Base-by-base conservation (phyloP, 2,888 invertebrate genomes). In the Thereva nobilitata region DNA sequence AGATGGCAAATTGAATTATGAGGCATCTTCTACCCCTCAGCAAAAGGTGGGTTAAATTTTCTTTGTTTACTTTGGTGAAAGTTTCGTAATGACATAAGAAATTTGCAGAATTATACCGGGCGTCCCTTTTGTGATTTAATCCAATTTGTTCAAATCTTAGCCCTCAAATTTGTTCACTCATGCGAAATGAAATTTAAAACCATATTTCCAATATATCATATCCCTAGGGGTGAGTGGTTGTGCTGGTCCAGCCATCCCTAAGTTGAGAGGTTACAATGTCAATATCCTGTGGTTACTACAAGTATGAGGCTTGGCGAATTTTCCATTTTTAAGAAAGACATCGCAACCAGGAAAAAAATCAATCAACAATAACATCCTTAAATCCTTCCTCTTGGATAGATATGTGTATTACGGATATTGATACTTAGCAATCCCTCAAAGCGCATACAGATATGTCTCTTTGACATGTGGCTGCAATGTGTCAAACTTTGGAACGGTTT, bases 161-260 rank as follows among this genome's bases (percentile, higher is more conserved):
- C 59, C 69, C 66, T 69, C 67, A 69, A 69, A 69, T 69, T 69
- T 69, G 49, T 49, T 67, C 69, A 67, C 64, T 64, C 69, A 69
- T 65, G 67, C 64, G 69, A 67, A 69, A 69, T 69, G 69, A 69
- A 69, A 69, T 69, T 67, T 67, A 67, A 69, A 69, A 69, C 69
- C 69, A 64, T 69, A 67, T 67, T 69, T 68, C 54, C 52, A 56
- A 53, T 23, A 23, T 23, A 23, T 23, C 23, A 23, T 23, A 23
- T 23, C 23, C 23, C 50, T 50, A 56, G 23, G 10, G 47, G 10
- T 59, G 38, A 59, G 42, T 47, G 45, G 34, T 34, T 38, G 38
- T 37, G 10, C 37, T 34, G 35, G 23, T 23, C 2, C 23, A 6
- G n/a, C 35, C 4, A 23, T 0, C 5, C 10, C 12, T 47, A n/a